Conservation (phyloP, 1,140 invertebrate genomes). For the Cecropterus lyciades region DNA sequence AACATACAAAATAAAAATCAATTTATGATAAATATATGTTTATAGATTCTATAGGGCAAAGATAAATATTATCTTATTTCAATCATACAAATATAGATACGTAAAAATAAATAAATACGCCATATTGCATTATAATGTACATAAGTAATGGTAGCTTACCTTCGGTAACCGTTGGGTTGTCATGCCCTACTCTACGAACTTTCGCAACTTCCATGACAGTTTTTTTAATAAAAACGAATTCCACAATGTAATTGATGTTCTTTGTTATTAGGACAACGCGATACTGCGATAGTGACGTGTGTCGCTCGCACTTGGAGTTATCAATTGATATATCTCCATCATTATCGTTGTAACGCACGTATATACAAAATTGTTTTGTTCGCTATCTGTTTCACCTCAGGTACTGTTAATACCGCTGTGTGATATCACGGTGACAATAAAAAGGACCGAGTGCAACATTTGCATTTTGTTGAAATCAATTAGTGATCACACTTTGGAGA, state of each 20-base stretch:
- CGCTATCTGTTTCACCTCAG: conserved; percentile 8
- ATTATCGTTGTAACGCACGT: conserved; percentile 32
- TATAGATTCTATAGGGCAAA: no score
- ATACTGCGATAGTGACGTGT: conserved; percentile 45
- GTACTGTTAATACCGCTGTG: neutral
- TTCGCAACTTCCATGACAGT: conserved; percentile 19
- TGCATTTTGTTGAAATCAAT: no score
- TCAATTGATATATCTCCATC: conserved; percentile 53
- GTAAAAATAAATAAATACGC: no score
- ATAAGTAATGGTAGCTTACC: conserved; percentile 32
- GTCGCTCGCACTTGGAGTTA: conserved; percentile 40
- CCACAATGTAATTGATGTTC: conserved; percentile 38
- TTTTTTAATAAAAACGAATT: neutral
- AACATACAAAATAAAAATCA: no score
- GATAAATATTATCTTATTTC: no score
- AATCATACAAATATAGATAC: no score
- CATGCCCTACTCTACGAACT: conserved; percentile 16
- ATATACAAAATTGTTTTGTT: conserved; percentile 9
- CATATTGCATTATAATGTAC: no score
- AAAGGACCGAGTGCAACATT: no score
- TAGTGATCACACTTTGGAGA: no score
- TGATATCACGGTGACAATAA: no score
- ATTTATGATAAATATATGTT: no score
- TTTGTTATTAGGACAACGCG: conserved; percentile 40
- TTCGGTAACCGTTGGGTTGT: conserved; percentile 38